Evolutionary conservation across 2,797 vertebrate species (phyloP), one percentile per base, ranked within the genome.

Genomic region (Tympanoctomys barrerae): DNA sequence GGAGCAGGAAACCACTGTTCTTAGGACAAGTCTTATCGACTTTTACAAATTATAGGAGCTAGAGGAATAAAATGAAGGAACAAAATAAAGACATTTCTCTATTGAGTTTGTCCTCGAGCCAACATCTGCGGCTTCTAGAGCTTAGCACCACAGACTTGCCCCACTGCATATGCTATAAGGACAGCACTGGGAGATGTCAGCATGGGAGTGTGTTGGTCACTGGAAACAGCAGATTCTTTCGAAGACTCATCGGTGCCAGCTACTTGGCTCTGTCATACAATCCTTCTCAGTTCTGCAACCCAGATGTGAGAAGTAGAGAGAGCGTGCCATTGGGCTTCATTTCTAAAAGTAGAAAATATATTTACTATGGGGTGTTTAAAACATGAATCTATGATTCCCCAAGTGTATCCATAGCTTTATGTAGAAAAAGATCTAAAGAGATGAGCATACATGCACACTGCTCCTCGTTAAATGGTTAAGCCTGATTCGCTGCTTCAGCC

Each of bases 251-350:
- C 59, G 64, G 42, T 85, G 87, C 90, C 93, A 89, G 80, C 91
- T 49, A 62, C 93, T 96, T 57, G 59, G 84, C 90, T 93, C 82
- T 79, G 93, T 94, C 94, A 95, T 88, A 59, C 7, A 68, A 90
- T 88, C 80, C 31, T 94, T 79, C 66, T 62, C 64, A 52, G 87
- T 31, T 97, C 94, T 93, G 96, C 57, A 96, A 39, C 84, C 68
- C 94, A 94, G 92, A 97, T 97, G 96, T 96, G 62, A 92, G 94
- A 92, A 78, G 71, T 21, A 28, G 93, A 89, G 85, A 85, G 11
- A 96, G 31, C 62, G 36, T 26, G 68, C 28, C 59, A 6, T 28
- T 79, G 80, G 49, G 78, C 92, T 93, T 79, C 78, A 89, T 93
- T 93, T 96, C 87, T 86, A 31, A 91, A 94, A 94, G 93, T 89